Evolutionary conservation across 2,888 invertebrate species (phyloP).

Genomic region (Luperina testacea): DNA sequence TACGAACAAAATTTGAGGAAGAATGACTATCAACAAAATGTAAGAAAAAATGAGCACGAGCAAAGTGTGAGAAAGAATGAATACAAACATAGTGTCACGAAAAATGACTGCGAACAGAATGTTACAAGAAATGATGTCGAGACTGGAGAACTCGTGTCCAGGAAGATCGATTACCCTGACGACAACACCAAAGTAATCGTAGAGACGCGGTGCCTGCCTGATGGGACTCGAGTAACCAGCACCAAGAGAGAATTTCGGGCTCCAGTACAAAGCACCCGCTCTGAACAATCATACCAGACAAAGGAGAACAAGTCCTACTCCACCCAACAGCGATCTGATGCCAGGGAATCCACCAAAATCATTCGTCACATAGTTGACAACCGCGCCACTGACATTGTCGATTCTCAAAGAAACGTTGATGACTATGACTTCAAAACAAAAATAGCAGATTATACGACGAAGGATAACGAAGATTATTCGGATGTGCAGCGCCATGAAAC

Average conservation of each 20-base stretch:
- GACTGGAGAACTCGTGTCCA: conserved; percentile 88
- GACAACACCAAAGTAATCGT: conserved; percentile 92
- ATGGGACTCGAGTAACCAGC: conserved; percentile 92
- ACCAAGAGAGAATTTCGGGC: conserved; percentile 91
- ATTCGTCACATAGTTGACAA: conserved; percentile 72
- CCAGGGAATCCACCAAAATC: conserved; percentile 75
- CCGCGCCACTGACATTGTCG: conserved; percentile 76
- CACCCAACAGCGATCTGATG: conserved; percentile 76
- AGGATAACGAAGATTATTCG: conserved; percentile 64
- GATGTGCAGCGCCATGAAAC: conserved; percentile 63
- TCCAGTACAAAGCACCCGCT: conserved; percentile 79
- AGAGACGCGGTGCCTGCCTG: conserved; percentile 92
- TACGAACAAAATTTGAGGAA: conserved; percentile 73
- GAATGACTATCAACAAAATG: conserved; percentile 56
- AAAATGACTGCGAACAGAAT: conserved; percentile 70
- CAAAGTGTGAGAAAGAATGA: conserved; percentile 71
- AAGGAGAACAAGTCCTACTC: conserved; percentile 78
- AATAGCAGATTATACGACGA: conserved; percentile 65
- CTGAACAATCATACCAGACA: conserved; percentile 80
- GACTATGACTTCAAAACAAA: conserved; percentile 78
- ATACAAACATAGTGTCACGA: conserved; percentile 46
- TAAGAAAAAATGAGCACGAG: conserved; percentile 65
- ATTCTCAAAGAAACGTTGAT: conserved; percentile 82
- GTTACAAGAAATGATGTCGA: conserved; percentile 72
- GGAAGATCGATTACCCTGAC: conserved; percentile 91